These are phyloP conservation scores for Glyptemys insculpta DNA, from an alignment of 2,797 vertebrate species.

Conservation along the genomic window DNA sequence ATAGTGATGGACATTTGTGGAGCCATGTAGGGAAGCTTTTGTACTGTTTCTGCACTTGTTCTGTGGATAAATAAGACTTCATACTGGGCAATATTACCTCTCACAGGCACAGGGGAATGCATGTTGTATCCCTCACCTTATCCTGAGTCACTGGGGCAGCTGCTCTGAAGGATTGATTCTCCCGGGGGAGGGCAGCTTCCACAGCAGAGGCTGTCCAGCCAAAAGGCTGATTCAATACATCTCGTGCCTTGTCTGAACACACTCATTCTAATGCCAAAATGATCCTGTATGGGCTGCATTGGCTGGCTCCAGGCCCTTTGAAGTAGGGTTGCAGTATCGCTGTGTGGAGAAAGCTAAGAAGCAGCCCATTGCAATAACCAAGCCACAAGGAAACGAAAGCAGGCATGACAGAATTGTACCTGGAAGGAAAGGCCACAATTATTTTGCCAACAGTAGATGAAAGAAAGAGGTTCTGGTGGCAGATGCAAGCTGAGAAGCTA, in stretches of 20 bases:
- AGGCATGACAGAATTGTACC: background rate
- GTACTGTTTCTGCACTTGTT: background rate
- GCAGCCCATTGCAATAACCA: background rate
- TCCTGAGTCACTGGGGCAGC: background rate
- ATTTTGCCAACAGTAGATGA: background rate
- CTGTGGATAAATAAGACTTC: background rate
- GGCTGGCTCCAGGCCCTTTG: background rate
- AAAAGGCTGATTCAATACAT: rapidly evolving
- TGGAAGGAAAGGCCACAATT: background rate
- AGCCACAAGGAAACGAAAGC: background rate
- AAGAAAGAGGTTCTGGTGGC: background rate
- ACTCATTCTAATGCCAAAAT: background rate
- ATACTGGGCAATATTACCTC: background rate
- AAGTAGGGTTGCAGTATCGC: background rate
- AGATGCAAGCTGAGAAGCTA: background rate
- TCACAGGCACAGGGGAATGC: rapidly evolving
- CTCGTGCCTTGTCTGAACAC: background rate
- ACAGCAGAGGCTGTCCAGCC: background rate
- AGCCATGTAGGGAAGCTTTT: background rate
- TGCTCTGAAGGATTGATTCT: background rate
- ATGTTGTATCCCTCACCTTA: background rate
- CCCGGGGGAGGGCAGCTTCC: background rate
- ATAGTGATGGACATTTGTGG: background rate
- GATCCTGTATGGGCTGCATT: rapidly evolving
- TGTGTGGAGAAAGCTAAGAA: background rate